These are phyloP conservation scores for Porites divaricata DNA, from an alignment of 92 coral and sea anemone species.

Conservation along the genomic window DNA sequence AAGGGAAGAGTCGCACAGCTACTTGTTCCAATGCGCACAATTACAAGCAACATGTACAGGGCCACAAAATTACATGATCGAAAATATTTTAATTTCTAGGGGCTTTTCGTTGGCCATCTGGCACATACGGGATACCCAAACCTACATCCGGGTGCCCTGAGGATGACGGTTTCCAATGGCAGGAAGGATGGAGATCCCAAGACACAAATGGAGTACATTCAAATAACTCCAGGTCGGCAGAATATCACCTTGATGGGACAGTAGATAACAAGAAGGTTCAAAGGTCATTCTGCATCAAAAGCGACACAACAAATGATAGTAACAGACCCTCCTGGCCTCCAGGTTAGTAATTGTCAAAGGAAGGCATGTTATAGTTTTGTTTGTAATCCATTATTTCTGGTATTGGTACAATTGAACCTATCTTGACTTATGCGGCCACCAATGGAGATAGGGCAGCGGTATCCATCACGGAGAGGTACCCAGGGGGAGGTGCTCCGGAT, in stretches of 20 bases:
- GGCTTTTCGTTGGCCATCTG: constrained; percentile 70
- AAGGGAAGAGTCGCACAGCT: no score
- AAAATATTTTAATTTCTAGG: neutral
- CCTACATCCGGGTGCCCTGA: constrained; percentile 78
- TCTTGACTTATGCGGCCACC: no score
- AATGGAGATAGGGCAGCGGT: no score
- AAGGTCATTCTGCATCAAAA: constrained; percentile 79
- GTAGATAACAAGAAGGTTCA: constrained; percentile 51
- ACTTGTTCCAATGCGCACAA: neutral
- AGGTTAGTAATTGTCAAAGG: constrained; percentile 30
- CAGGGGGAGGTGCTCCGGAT: no score
- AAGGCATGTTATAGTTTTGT: neutral
- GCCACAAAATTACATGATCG: neutral
- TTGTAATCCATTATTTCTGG: no score
- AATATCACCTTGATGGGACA: constrained; percentile 65
- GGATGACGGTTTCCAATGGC: constrained; percentile 60
- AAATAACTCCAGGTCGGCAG: constrained; percentile 46
- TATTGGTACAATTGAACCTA: no score
- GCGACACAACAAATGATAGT: neutral
- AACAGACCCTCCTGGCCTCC: constrained; percentile 51
- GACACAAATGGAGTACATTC: constrained; percentile 59
- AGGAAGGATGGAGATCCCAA: constrained; percentile 66
- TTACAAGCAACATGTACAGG: neutral
- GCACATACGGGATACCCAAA: constrained; percentile 76
- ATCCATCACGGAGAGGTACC: no score